phyloP scores from a whole-genome alignment of 2,888 invertebrate species.

The Caenorhabditis plicata region DNA sequence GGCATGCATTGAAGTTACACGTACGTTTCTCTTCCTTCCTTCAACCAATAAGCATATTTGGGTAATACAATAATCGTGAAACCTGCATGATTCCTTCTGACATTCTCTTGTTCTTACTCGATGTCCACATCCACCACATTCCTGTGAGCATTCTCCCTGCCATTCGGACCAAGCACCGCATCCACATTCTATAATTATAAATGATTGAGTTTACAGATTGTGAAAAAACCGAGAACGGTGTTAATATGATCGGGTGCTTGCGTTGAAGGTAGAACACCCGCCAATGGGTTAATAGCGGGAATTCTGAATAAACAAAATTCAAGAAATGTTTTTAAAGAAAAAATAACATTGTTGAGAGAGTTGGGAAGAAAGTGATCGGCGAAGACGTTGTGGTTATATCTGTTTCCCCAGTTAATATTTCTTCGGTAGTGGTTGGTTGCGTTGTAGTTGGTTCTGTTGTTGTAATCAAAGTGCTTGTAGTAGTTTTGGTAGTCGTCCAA shows the following conservation, averaged over 20 bases:
- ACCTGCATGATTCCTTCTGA: constrained; percentile 42
- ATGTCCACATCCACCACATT: constrained; percentile 64
- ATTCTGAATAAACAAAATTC: constrained; percentile 8
- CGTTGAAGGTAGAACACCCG: constrained; percentile 19
- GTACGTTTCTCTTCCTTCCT: constrained; percentile 57
- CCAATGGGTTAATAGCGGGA: constrained; percentile 14
- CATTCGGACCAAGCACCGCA: constrained; percentile 61
- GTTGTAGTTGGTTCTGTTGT: constrained; percentile 4
- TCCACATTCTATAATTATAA: constrained; percentile 43
- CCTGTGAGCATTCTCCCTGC: constrained; percentile 55
- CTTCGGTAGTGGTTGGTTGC: background rate
- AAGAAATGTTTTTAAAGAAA: background rate
- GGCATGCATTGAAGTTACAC: constrained; percentile 62
- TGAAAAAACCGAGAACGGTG: constrained; percentile 19
- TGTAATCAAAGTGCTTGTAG: constrained; percentile 13
- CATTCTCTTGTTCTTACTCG: constrained; percentile 48
- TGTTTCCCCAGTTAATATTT: constrained; percentile 13
- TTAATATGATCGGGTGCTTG: constrained; percentile 32
- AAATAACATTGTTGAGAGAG: constrained; percentile 20
- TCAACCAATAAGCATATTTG: background rate
- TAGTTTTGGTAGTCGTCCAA: too few species aligned
- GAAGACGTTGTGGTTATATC: constrained; percentile 7
- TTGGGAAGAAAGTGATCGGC: constrained; percentile 13
- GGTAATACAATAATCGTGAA: background rate
- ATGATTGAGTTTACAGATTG: background rate